phyloP scores from a whole-genome alignment of 2,113 vertebrate genomes.

The Clinocottus analis region DNA sequence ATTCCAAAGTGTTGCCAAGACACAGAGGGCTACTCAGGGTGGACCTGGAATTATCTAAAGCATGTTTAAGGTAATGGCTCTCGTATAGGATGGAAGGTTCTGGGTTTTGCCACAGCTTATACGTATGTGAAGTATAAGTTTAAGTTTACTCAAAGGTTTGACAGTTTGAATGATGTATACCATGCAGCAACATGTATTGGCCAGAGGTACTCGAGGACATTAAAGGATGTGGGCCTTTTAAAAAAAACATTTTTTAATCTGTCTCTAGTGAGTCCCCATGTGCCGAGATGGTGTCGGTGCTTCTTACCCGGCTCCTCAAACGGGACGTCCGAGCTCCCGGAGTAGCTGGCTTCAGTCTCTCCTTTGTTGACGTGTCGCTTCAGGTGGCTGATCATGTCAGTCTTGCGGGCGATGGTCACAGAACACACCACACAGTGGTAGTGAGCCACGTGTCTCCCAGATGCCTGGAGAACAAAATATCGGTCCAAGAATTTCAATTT shows the following conservation, averaged over 20 bases:
- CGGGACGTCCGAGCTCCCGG: conserved; percentile 71
- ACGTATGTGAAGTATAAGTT: neutral
- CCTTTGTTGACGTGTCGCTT: conserved; percentile 95
- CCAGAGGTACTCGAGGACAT: neutral
- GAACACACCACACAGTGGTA: conserved; percentile 98
- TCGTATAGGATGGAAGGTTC: neutral
- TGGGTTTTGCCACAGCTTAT: neutral
- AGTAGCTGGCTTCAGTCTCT: conserved; percentile 91
- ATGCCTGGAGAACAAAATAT: conserved; percentile 71
- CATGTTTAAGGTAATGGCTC: neutral
- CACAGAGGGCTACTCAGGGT: too few relatives aligned
- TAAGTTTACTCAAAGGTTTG: neutral
- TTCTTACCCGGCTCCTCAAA: conserved; percentile 71
- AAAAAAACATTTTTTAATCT: too few relatives aligned
- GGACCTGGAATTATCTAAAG: neutral
- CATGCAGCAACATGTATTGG: neutral
- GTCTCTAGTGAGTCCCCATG: neutral
- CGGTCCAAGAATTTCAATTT: neutral
- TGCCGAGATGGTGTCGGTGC: neutral
- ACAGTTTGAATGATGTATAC: neutral
- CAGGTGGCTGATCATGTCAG: conserved; percentile 95
- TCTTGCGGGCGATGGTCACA: conserved; percentile 91
- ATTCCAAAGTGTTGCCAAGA: neutral
- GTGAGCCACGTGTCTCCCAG: conserved; percentile 89
- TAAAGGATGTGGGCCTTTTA: neutral